Conservation (phyloP, 2,888 invertebrate species). For the Apantesis nais region DNA sequence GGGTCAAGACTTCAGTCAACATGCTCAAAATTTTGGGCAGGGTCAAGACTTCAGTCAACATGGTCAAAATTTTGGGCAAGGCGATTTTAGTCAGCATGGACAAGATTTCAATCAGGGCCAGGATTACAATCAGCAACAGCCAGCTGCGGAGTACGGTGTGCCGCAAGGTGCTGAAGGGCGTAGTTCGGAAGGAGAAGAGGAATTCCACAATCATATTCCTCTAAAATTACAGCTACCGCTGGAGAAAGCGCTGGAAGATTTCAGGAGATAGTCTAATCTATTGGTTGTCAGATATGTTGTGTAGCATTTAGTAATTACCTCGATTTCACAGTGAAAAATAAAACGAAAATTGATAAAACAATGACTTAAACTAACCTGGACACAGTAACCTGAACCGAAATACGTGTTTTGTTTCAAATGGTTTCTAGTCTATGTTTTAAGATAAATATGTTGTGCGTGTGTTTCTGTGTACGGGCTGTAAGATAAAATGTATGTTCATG, state of each 20-base stretch:
- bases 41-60: constrained; percentile 50
- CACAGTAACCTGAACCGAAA: neutral
- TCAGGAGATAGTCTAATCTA: constrained; percentile 59
- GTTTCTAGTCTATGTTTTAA: neutral
- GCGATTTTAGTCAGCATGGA: constrained; percentile 45
- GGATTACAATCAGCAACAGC: constrained; percentile 51
- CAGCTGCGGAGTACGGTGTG: constrained; percentile 65
- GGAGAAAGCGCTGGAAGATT: constrained; percentile 77
- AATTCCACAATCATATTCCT: constrained; percentile 78
- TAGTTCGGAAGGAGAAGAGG: constrained; percentile 59
- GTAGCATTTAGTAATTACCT: constrained; percentile 40
- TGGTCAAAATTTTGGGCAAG: constrained; percentile 47
- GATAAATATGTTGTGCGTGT: neutral
- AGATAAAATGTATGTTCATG: constrained; percentile 44
- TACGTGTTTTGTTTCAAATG: neutral
- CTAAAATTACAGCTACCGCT: constrained; percentile 77
- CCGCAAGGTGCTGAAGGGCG: constrained; percentile 76
- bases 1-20: constrained; percentile 46
- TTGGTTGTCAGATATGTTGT: constrained; percentile 23
- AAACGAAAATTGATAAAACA: neutral
- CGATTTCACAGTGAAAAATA: constrained; percentile 18
- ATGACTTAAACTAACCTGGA: neutral
- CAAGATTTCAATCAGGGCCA: constrained; percentile 53
- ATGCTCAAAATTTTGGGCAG: constrained; percentile 52
- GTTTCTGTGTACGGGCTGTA: constrained; percentile 17